Evolutionary conservation across 2,113 vertebrate genomes (phyloP), one percentile per base, ranked within the genome.

Genomic region (Cercocebus atys): DNA sequence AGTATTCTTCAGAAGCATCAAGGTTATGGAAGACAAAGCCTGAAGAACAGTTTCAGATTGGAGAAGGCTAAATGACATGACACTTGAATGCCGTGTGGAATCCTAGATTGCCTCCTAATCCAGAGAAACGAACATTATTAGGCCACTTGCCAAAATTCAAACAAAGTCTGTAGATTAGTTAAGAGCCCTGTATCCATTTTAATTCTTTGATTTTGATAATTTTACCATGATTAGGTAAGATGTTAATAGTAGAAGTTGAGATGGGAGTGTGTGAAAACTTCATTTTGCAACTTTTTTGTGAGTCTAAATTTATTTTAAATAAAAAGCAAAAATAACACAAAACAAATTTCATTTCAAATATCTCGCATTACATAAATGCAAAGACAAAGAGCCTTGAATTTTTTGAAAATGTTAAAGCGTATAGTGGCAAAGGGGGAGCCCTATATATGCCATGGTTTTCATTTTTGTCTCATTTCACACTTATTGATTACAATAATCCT

Each of bases 251-350:
- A 78, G 82, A 96, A 45, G 17, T 35, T 55, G 22, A 11, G 1
- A 78, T 30, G 12, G 66, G 13, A 18, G 8, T 82, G 43, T 52
- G 73, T 90, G n/a, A 68, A 11, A 91, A 75, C 59, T 80, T 22
- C 81, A 66, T 47, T 91, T 90, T 95, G 66, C 23, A 88, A 92
- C 55, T 84, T 84, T 96, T 79, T 78, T 90, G 3, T 78, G 83
- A 59, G 52, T 78, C 38, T 76, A 79, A 97, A 72, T 73, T 97
- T 85, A 94, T 84, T 95, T 87, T 14, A 68, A 93, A 90, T 96
- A 45, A 93, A 93, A 86, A 83, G 20, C 61, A 78, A 72, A 86
- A 88, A 45, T 76, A 93, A 88, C 16, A 5, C 20, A 81, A 85
- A 84, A 66, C 23, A 91, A 88, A 61, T 52, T 27, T 95, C 4